Evolutionary conservation across 2,113 vertebrate species (phyloP), one percentile per base, ranked within the genome.

Genomic region (Spilogale gracilis): DNA sequence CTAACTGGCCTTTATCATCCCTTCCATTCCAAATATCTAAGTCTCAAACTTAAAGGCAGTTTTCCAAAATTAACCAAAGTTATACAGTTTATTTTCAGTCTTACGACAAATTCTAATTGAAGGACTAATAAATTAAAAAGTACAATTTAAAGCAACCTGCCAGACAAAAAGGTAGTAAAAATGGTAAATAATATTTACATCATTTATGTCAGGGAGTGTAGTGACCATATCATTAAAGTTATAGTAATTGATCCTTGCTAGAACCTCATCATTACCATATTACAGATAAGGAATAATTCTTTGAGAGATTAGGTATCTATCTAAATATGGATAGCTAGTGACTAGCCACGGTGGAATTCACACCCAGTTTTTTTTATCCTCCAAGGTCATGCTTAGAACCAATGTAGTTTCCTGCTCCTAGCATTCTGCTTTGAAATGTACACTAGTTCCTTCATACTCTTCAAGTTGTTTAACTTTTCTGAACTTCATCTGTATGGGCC

Each of bases 21-120:
- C 38, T 58, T 87, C 38, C 20, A 79, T 43, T 38, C 18, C 25
- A 89, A 58, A 79, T 43, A 63, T 54, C n/a, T 45, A 9, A 69
- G 20, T 84, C 48, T 84, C 32, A 14, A 90, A 56, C 21, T 5
- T 56, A 38, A 25, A 11, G 11, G 25, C 10, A 45, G 65, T 79
- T 92, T 97, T 76, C 56, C 23, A 61, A 83, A 92, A 88, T 83
- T 87, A 83, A 48, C 14, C 21, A 78, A 69, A 80, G 50, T 48
- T 71, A 54, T 79, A n/a, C 6, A 79, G 38, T 58, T 71, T 27
- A 84, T 71, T 69, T 91, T 94, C 1, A 86, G 54, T 90, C 74
- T 87, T 83, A 21, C 6, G 58, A 71, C 61, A 3, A 87, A 69
- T 61, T 95, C 58, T 76, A 54, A 71, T 30, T 23, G 48, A 74